Evolutionary conservation across 1,140 invertebrate species (phyloP), one percentile per base, ranked within the genome.

Genomic region (Andrena cerasifolii): DNA sequence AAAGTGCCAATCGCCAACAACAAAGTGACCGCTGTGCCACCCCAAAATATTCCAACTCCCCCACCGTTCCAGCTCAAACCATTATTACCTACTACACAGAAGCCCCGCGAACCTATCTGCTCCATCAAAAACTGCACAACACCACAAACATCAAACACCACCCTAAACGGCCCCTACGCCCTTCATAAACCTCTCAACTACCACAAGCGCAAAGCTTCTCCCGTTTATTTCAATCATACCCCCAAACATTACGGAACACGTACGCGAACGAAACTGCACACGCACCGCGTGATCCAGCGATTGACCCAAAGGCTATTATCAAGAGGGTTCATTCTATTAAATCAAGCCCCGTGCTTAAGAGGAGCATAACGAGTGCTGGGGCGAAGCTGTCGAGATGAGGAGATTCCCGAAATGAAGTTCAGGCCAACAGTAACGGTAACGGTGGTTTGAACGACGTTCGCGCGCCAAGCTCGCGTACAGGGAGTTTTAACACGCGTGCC

Each of bases 381-480:
- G 51, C 21, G 2, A 5, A n/a, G 16, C 28, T 21, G 33, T 43
- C 14, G 43, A 40, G 43, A 26, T 59, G n/a, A 31, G 33, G n/a
- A 21, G 18, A 43, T 65, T 54, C 33, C 61, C 61, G 61, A 74
- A 74, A 74, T 74, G 21, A 74, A 65, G 49, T 65, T 53, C 59
- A 53, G 24, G 16, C n/a, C 59, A 65, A 40, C 59, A 53, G 58
- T 66, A 54, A 47, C 28, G 28, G 21, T 53, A 63, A 68, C 73
- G 63, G 63, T 68, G 21, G n/a, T 28, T 31, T 21, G 47, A 26
- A 21, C 12, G 33, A 67, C 47, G 49, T 67, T 18, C 65, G 28
- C 31, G 54, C n/a, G 53, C 53, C 21, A 24, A 56, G 21, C 26
- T 56, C 53, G 5, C 10, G n/a, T 26, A 26, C 21, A 47, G 10